Evolutionary conservation across 1,140 invertebrate species (phyloP).

Genomic region (Mya arenaria): DNA sequence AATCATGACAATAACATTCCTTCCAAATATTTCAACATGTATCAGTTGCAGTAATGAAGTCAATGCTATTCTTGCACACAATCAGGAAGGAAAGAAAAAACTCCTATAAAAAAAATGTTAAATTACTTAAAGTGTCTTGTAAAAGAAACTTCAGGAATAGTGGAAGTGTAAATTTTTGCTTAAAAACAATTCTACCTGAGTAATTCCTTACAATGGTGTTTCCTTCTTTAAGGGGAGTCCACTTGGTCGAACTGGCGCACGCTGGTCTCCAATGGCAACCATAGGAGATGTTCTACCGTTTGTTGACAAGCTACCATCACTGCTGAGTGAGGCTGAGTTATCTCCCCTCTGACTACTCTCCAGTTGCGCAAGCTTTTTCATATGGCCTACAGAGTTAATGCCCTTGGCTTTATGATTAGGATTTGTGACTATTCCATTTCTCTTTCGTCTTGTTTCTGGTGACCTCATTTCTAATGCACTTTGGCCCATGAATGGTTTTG

Average conservation of each 20-base stretch:
- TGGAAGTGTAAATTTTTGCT: too few species aligned
- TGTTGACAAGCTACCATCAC: neutral
- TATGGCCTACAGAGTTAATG: slow-evolving; percentile 77
- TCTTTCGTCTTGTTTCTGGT: slow-evolving; percentile 81
- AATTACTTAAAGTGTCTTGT: too few species aligned
- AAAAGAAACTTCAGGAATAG: too few species aligned
- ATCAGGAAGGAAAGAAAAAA: too few species aligned
- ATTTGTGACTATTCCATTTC: slow-evolving; percentile 95
- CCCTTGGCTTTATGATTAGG: slow-evolving; percentile 84
- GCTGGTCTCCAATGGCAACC: slow-evolving; percentile 14
- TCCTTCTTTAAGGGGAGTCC: slow-evolving; percentile 89
- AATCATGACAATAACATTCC: too few species aligned
- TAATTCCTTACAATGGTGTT: slow-evolving; percentile 84
- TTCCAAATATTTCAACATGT: too few species aligned
- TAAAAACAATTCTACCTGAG: too few species aligned
- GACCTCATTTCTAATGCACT: slow-evolving; percentile 73
- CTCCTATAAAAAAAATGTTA: too few species aligned
- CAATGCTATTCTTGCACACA: too few species aligned
- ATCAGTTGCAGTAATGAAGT: too few species aligned
- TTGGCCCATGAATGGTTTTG: slow-evolving; percentile 74
- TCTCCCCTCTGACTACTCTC: slow-evolving; percentile 50
- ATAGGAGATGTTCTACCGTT: neutral
- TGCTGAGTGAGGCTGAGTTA: slow-evolving; percentile 8
- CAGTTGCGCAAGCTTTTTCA: slow-evolving; percentile 80
- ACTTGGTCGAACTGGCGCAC: slow-evolving; percentile 83